Base-by-base conservation (phyloP, 2,888 invertebrate species). In the Plemyria rubiginata region DNA sequence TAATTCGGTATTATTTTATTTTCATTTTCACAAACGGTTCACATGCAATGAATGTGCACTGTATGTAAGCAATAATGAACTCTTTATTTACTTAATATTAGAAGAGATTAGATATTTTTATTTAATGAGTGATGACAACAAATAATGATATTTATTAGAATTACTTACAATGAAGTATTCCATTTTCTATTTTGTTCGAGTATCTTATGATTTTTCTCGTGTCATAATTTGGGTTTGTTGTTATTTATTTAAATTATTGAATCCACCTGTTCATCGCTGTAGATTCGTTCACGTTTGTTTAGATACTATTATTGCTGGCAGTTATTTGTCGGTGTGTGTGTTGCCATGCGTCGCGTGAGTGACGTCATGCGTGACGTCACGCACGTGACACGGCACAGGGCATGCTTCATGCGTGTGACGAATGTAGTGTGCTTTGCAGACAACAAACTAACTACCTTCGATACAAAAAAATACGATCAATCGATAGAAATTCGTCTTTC, bases 41-140 rank as follows among this genome's bases (percentile, higher is more conserved):
- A 51, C 52, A 53, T 46, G 60, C 64, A 49, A 69, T 71, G 69
- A 72, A 73, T 79, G 78, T 81, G 86, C 85, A 87, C 86, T 78
- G 59, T 50, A 50, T 50, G 78, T 88, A 85, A 85, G 86, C 89
- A 86, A 86, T 87, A 80, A 86, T 85, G 80, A 88, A 87, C 82
- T 83, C 79, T 82, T 84, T 88, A 87, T 87, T 88, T 90, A 89
- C 88, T 87, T 90, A 86, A 86, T 85, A 78, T 82, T 87, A 88
- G 87, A 86, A 87, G 90, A 90, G 89, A 92, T 90, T 90, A 89
- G 88, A 90, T 90, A 88, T 90, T 89, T 87, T 88, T 90, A 89
- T 90, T 90, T 87, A 87, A 88, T 85, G 89, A 88, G 88, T 89
- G 90, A 88, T 86, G 89, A 87, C 87, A 88, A 90, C 86, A 87